Percentiles rank a stretch among this genome's conserved stretches.
Conservation (phyloP, 2,113 vertebrate genomes). For the Acrocephalus arundinaceus region DNA sequence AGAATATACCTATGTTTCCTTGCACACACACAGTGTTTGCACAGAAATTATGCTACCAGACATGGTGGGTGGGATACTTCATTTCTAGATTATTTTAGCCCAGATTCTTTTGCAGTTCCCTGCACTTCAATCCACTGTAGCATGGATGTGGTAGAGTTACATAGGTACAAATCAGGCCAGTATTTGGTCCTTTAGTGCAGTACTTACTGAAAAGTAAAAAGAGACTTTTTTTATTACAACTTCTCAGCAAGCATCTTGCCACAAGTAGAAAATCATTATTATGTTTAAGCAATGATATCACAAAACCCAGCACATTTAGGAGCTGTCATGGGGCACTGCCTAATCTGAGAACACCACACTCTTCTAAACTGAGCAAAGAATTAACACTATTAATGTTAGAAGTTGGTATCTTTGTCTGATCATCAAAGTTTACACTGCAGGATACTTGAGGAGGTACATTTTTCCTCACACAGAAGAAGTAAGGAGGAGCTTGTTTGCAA, state of each 20-base stretch:
- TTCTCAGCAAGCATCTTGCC: not conserved
- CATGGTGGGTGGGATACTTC: not conserved
- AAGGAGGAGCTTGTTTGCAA: not conserved
- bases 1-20: not conserved
- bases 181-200: not conserved
- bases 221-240: not conserved
- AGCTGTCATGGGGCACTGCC: not conserved
- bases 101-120: not conserved
- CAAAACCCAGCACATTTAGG: not conserved
- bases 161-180: not conserved
- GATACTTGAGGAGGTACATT: not conserved
- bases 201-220: not conserved
- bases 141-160: not conserved
- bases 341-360: not conserved
- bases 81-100: not conserved
- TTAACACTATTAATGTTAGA: not conserved
- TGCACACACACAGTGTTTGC: fast-evolving
- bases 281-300: not conserved
- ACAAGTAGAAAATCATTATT: not conserved
- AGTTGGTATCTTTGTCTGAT: not conserved
- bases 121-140: not conserved
- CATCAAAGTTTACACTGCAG: not conserved
- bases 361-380: not conserved
- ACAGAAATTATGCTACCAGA: not conserved
- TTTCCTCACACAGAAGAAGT: not conserved